Base-by-base conservation (phyloP, 2,113 vertebrate species). In the Gnathochromis pfefferi region DNA sequence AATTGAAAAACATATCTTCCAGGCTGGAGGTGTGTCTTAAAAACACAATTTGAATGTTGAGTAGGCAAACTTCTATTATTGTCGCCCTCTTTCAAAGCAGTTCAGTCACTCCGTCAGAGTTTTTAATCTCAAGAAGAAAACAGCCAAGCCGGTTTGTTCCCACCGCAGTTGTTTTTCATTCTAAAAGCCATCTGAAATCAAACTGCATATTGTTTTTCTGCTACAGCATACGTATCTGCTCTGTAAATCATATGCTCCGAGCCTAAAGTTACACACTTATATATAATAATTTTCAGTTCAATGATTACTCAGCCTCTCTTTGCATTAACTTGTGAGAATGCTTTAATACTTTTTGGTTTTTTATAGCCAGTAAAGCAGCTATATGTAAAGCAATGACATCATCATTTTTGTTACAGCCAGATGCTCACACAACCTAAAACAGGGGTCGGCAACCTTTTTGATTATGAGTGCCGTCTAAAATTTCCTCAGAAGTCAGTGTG, bases 1-100 rank as follows among this genome's bases (percentile, higher is more conserved):
- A 89, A 93, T 86, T 91, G 78, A 85, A 89, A 88, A 89, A 82
- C 68, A 45, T 83, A 63, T 84, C 89, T 87, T 75, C 5, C 4
- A 89, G 85, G 70, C 58, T 58, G 54, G 19, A 40, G 58, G 38
- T 79, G 45, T 38, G 31, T 88, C 84, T 33, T 53, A 80, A 82
- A 87, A 82, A 73, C 54, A 78, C 49, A 49, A 65, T 88, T 87
- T 83, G 75, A 91, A 89, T 89, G 84, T 81, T 78, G 80, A 82
- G 7, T 68, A 70, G 60, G 51, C 58, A 28, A 58, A 75, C 68
- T 84, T 88, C 84, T 53, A 81, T 70, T 26, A 81, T n/a, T 14
- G 75, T 42, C 16, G 5, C 6, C 21, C 51, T 33, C 38, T 86
- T 85, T 83, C 51, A 86, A 51, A 63, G 70, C 16, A 42, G 42